Evolutionary conservation across 2,797 vertebrate genomes (phyloP).

Genomic region (Sus cebifrons): DNA sequence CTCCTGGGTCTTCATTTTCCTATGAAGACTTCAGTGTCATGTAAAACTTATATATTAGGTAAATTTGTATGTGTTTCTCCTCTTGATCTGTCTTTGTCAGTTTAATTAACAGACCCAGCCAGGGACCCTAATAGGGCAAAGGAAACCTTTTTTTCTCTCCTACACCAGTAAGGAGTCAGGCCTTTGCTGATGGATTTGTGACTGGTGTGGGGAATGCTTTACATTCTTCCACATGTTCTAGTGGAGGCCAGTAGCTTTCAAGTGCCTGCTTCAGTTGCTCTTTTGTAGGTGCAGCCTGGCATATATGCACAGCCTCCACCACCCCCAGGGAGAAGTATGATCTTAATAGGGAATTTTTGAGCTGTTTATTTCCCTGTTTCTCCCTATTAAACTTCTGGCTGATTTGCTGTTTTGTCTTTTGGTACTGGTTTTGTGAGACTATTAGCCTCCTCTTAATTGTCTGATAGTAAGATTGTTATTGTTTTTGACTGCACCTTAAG

Average conservation of each 20-base stretch:
- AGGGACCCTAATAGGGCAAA: not conserved
- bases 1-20: too few relatives aligned
- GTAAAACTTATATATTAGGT: not conserved
- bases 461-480: not conserved
- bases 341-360: constrained; percentile 10
- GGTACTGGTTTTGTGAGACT: not conserved
- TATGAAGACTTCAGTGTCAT: not conserved
- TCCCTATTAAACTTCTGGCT: constrained; percentile 16
- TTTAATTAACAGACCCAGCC: not conserved
- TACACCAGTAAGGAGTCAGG: not conserved
- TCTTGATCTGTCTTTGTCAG: constrained; percentile 24
- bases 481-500: constrained; percentile 1
- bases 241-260: not conserved
- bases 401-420: constrained; percentile 41
- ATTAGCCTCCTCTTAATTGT: constrained; percentile 5
- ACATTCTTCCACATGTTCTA: not conserved
- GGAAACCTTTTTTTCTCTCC: not conserved
- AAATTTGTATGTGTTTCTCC: not conserved
- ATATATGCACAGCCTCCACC: not conserved
- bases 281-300: not conserved
- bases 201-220: not conserved
- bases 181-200: constrained; percentile 3
- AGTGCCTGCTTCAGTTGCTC: not conserved
- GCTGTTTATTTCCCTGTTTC: not conserved
- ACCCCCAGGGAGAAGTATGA: not conserved